Evolutionary conservation across 2,888 invertebrate species (phyloP).

Genomic region (Frankliniella fusca): DNA sequence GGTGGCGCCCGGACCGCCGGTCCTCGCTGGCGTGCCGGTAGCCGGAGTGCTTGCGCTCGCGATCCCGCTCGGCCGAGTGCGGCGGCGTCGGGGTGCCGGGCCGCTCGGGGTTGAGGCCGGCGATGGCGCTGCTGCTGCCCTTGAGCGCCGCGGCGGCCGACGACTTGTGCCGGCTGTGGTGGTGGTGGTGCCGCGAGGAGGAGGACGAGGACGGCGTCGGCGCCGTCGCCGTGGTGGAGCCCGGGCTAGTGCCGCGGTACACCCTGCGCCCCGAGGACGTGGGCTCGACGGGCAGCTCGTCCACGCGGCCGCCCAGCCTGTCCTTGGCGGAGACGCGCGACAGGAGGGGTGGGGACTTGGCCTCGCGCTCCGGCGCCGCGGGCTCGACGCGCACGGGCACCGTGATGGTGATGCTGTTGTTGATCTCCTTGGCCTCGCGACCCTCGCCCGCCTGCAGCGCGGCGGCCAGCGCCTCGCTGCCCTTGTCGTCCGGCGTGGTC

Average conservation of each 20-base stretch:
- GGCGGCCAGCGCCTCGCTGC: constrained; percentile 29
- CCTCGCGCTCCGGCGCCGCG: constrained; percentile 33
- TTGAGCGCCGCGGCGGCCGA: neutral
- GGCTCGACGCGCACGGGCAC: constrained; percentile 31
- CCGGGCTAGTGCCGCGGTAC: neutral
- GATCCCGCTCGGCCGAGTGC: neutral
- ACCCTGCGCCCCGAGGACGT: neutral
- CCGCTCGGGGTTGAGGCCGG: constrained; percentile 13
- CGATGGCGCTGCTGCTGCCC: neutral
- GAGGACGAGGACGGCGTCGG: neutral
- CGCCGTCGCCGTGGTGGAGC: neutral
- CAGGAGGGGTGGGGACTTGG: constrained; percentile 55
- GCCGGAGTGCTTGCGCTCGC: constrained; percentile 16
- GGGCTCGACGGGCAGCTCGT: constrained; percentile 48
- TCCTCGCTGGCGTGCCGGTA: constrained; percentile 7
- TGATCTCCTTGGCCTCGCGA: constrained; percentile 32
- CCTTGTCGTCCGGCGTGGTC: constrained; percentile 40
- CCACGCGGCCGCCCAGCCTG: constrained; percentile 71
- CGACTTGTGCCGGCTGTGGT: neutral
- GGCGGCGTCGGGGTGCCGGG: constrained; percentile 4
- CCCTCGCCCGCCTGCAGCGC: constrained; percentile 33
- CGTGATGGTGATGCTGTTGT: constrained; percentile 21
- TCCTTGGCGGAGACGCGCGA: constrained; percentile 69
- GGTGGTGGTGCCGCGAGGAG: constrained; percentile 11
- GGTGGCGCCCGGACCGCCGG: neutral